phyloP scores from a whole-genome alignment of 2,797 vertebrate genomes.

The Falco novaeseelandiae region DNA sequence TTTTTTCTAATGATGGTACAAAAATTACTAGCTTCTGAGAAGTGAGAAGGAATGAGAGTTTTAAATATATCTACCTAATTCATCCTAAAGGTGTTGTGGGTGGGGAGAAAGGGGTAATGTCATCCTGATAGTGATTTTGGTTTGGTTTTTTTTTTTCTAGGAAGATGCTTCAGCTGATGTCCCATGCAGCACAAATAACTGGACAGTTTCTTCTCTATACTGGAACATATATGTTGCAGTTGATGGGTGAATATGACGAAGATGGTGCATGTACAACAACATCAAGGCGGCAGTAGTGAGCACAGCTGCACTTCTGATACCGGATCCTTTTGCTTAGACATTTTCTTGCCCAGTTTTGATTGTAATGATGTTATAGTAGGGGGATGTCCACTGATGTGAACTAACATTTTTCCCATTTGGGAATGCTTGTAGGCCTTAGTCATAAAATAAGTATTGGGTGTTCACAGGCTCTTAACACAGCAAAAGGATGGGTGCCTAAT shows the following conservation, averaged over 20 bases:
- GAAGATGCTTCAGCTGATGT: slow-evolving; percentile 77
- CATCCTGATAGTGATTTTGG: not conserved
- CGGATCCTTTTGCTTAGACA: not conserved
- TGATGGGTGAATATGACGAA: slow-evolving; percentile 74
- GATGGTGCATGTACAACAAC: not conserved
- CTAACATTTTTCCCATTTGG: not conserved
- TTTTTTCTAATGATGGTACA: not conserved
- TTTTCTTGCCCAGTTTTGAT: not conserved
- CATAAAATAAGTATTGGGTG: not conserved
- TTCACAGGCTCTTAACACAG: not conserved
- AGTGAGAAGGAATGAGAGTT: not conserved
- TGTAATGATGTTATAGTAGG: not conserved
- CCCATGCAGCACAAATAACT: slow-evolving; percentile 73
- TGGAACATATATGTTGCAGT: slow-evolving; percentile 76
- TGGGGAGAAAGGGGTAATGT: not conserved
- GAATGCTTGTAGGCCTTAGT: not conserved
- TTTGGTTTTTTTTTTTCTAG: slow-evolving; percentile 60
- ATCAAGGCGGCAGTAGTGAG: not conserved
- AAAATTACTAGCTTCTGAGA: not conserved
- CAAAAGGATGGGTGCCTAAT: not conserved
- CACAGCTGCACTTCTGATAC: not conserved
- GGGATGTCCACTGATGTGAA: not conserved
- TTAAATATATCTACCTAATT: not conserved
- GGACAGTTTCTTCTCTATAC: slow-evolving; percentile 82
- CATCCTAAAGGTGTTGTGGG: not conserved